Percentiles rank a stretch among this genome's conserved stretches.
Conservation (phyloP, 2,888 invertebrate genomes). For the Ormyrus thymus region DNA sequence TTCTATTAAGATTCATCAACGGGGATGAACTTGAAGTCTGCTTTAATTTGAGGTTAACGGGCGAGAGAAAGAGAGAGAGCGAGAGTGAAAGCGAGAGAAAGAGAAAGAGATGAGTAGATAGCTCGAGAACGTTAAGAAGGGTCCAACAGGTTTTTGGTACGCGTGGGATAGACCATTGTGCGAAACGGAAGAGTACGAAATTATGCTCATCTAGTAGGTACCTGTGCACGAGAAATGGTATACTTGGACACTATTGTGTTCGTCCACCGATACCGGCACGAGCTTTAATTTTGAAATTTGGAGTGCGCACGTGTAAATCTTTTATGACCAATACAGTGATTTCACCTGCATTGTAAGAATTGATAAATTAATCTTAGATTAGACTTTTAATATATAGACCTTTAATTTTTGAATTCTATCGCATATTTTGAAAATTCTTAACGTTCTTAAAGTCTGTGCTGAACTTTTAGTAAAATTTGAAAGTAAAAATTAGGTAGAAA, state of each 20-base stretch:
- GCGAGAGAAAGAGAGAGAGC: not conserved
- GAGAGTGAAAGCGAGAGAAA: not conserved
- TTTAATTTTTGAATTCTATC: no score
- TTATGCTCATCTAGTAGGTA: not conserved
- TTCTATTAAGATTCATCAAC: not conserved
- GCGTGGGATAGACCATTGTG: not conserved
- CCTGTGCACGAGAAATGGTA: not conserved
- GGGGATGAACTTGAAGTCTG: not conserved
- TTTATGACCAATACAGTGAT: no score
- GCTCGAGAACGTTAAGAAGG: not conserved
- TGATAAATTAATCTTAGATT: no score
- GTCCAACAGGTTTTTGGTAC: conserved; percentile 37
- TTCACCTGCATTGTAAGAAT: no score
- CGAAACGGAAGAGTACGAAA: not conserved
- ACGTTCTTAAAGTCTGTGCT: no score
- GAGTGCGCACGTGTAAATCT: no score
- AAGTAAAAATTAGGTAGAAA: no score
- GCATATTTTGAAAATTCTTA: no score
- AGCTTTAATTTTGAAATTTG: conserved; percentile 7
- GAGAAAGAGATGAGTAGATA: conserved; percentile 1
- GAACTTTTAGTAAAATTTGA: no score
- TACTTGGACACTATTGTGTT: not conserved
- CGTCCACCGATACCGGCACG: conserved; percentile 1
- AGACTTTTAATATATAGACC: no score
- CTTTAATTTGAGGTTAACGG: not conserved